Conservation (phyloP, 1,140 invertebrate species). For the Drosophila tsacasi region DNA sequence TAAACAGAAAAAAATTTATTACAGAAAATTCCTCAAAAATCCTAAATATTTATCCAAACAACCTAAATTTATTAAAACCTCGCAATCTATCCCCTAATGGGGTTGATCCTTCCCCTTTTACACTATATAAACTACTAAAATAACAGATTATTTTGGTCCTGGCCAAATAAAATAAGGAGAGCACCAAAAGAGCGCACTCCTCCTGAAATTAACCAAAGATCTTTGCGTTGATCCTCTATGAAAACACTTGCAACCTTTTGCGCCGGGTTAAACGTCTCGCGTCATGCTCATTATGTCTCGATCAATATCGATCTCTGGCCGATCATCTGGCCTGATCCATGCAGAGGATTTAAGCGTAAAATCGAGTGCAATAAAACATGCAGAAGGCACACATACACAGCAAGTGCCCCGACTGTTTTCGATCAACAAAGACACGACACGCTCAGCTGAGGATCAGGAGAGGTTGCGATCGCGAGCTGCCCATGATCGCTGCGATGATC, state of each 20-base stretch:
- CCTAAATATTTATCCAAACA: background rate
- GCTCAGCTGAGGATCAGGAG: conserved; percentile 42
- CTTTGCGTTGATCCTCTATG: conserved; percentile 28
- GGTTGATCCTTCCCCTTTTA: background rate
- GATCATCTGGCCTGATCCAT: conserved; percentile 36
- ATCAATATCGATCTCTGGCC: conserved; percentile 40
- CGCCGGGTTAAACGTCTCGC: conserved; percentile 62
- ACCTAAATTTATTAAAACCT: background rate
- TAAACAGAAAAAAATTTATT: background rate
- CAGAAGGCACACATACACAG: conserved; percentile 32
- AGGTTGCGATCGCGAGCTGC: conserved; percentile 62
- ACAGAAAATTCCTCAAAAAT: no score
- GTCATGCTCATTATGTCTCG: conserved; percentile 62
- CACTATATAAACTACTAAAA: conserved; percentile 13
- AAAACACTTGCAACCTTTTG: conserved; percentile 35
- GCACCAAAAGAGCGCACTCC: conserved; percentile 5
- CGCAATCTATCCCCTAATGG: background rate
- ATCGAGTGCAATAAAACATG: conserved; percentile 75
- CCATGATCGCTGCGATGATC: conserved; percentile 72
- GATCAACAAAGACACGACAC: conserved; percentile 65
- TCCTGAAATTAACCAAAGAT: background rate
- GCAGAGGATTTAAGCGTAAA: conserved; percentile 64
- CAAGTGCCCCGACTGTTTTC: conserved; percentile 67
- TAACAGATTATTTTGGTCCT: background rate
- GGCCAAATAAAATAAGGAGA: background rate